Evolutionary conservation across 1,140 invertebrate species (phyloP), one percentile per base, ranked within the genome.

Genomic region (Helicoverpa armigera): DNA sequence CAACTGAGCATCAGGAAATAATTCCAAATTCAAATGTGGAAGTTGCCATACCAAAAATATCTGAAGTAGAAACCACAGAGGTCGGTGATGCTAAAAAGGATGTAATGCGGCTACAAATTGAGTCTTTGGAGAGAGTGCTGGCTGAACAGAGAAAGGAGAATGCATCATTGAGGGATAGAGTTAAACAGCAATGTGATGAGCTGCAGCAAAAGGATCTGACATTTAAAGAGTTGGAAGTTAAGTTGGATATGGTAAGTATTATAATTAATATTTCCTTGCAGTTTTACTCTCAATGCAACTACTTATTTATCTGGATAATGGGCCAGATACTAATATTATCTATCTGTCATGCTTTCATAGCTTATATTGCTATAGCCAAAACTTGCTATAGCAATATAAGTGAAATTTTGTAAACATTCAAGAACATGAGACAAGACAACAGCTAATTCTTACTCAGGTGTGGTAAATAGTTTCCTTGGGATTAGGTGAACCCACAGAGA

Each of bases 171-270:
- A 86, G 87, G 48, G 92, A 94, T 11, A 83, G 87, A 58, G 86
- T 93, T 0, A 94, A 91, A 69, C 91, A 91, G 14, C 91, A 94
- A 31, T 67, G 87, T 2, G 90, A 92, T 48, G 91, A 94, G 29
- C 12, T 95, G 1, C 88, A 91, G 23, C 86, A 90, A 18, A 95
- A 92, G 82, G 94, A 95, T 83, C 87, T 91, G 11, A 89, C 84
- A 3, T 94, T 92, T 73, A 95, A 93, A 74, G 93, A 94, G 1
- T 83, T 95, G 18, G 94, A 95, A 69, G 79, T 80, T 5, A 95
- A 93, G 86, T 85, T 95, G 35, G 93, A 94, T 85, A 79, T 90
- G 90, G 95, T 95, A 84, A 90, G 87, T 89, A 75, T 79, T 63
- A 9, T 43, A 43, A 43, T 43, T 43, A 43, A 43, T 43, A 43